Percentiles rank a stretch among this genome's conserved stretches.
Evolutionary conservation across 2,797 vertebrate species (phyloP).

Genomic region (Cuniculus paca): DNA sequence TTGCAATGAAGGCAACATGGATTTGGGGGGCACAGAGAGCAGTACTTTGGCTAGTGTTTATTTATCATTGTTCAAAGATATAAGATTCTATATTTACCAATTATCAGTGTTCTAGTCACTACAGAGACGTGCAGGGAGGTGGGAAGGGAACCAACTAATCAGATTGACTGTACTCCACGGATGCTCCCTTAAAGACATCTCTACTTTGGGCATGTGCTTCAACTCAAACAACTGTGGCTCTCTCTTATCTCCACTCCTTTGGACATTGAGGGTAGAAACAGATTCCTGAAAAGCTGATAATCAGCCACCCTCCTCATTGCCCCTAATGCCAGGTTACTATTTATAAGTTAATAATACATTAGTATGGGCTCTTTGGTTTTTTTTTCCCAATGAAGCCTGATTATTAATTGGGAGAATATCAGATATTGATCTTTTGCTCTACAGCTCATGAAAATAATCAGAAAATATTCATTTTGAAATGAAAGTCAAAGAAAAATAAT

Average conservation of each 20-base stretch:
- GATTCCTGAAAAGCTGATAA: background rate
- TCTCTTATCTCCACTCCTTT: background rate
- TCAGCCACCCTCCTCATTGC: background rate
- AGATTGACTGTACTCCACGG: background rate
- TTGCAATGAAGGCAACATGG: background rate
- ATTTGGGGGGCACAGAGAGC: background rate
- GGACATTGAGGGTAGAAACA: background rate
- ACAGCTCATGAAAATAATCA: slow-evolving; percentile 88
- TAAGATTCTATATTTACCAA: background rate
- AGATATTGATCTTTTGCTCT: slow-evolving; percentile 82
- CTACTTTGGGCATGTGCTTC: background rate
- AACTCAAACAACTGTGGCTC: background rate
- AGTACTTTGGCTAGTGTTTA: background rate
- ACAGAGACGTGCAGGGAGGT: background rate
- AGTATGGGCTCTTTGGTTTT: background rate
- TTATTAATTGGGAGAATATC: slow-evolving; percentile 89
- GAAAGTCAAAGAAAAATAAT: slow-evolving; percentile 85
- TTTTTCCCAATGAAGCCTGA: slow-evolving; percentile 84
- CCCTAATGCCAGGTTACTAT: background rate
- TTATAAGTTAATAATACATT: background rate
- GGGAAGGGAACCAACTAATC: background rate
- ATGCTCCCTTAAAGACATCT: background rate
- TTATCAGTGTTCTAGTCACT: background rate
- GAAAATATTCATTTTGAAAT: slow-evolving; percentile 88
- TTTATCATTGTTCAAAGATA: background rate